A percentile compares a stretch with the other conserved stretches of the same genome.
phyloP scores from a whole-genome alignment of 92 coral and sea anemone genomes.

The Siderastrea siderea region DNA sequence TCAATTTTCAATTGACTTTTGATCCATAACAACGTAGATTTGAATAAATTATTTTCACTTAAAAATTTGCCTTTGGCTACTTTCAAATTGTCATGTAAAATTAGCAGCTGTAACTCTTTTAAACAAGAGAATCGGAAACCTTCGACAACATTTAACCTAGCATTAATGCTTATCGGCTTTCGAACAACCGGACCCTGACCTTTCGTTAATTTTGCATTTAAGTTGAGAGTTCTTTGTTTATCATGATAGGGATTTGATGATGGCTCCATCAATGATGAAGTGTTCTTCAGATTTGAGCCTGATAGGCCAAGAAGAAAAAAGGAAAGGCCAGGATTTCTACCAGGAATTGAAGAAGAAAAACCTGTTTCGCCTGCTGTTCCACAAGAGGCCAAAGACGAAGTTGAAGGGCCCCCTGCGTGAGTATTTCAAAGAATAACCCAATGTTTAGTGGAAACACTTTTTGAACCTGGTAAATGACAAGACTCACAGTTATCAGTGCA shows the following conservation, averaged over 20 bases:
- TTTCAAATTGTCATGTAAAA: too few species aligned
- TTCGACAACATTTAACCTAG: too few species aligned
- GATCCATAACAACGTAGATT: too few species aligned
- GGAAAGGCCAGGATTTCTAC: constrained; percentile 57
- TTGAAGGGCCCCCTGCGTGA: constrained; percentile 70
- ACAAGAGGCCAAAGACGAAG: constrained; percentile 74
- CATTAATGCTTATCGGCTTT: too few species aligned
- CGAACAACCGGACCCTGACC: too few species aligned
- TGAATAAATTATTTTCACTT: background rate
- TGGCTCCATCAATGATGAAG: constrained; percentile 84
- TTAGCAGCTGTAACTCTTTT: background rate
- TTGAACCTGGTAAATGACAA: too few species aligned
- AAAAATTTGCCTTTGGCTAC: too few species aligned
- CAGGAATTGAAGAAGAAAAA: constrained; percentile 70
- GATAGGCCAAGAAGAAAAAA: constrained; percentile 66
- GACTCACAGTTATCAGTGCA: too few species aligned
- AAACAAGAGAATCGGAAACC: too few species aligned
- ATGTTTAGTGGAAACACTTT: too few species aligned
- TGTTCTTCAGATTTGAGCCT: constrained; percentile 89
- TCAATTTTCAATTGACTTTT: too few species aligned
- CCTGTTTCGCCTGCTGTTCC: constrained; percentile 50
- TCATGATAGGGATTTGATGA: constrained; percentile 23
- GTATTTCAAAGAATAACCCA: background rate
- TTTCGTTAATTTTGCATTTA: background rate
- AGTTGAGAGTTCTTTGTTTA: background rate